A percentile compares a stretch with the other conserved stretches of the same genome.
Conservation (phyloP, 2,888 invertebrate species). For the Trachelus stipa region DNA sequence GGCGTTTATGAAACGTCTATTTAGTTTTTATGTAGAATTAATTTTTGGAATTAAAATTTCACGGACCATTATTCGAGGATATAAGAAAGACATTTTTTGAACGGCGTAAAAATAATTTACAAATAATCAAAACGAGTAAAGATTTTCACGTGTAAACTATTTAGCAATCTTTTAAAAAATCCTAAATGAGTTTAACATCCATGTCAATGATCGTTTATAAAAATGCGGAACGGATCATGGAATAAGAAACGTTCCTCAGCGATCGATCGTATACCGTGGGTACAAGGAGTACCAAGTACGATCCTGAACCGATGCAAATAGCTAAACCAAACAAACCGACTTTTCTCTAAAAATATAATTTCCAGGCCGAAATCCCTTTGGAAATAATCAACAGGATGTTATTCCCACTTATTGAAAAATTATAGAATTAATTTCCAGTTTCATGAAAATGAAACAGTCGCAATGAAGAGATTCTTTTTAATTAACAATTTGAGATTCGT, state of each 20-base stretch:
- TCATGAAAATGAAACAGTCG: not conserved
- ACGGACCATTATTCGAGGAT: not conserved
- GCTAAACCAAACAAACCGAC: constrained; percentile 56
- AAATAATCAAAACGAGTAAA: not conserved
- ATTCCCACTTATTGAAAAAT: not conserved
- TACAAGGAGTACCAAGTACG: constrained; percentile 21
- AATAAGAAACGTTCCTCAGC: not conserved
- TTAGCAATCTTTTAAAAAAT: not conserved
- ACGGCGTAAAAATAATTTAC: not conserved
- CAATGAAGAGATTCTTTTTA: not conserved
- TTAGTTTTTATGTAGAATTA: not conserved
- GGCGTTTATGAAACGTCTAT: not conserved
- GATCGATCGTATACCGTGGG: not conserved
- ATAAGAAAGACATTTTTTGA: not conserved
- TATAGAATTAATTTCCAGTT: not conserved
- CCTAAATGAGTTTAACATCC: not conserved
- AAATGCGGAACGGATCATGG: not conserved
- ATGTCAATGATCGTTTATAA: not conserved
- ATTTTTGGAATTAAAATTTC: not conserved
- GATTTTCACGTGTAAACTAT: not conserved
- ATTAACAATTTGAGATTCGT: not conserved
- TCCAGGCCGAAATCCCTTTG: constrained; percentile 14
- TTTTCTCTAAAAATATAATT: constrained; percentile 48
- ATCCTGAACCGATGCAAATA: constrained; percentile 48
- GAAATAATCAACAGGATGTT: constrained; percentile 6